These are phyloP conservation scores for Vulpes lagopus DNA, from an alignment of 2,113 vertebrate genomes.

Conservation along the genomic window DNA sequence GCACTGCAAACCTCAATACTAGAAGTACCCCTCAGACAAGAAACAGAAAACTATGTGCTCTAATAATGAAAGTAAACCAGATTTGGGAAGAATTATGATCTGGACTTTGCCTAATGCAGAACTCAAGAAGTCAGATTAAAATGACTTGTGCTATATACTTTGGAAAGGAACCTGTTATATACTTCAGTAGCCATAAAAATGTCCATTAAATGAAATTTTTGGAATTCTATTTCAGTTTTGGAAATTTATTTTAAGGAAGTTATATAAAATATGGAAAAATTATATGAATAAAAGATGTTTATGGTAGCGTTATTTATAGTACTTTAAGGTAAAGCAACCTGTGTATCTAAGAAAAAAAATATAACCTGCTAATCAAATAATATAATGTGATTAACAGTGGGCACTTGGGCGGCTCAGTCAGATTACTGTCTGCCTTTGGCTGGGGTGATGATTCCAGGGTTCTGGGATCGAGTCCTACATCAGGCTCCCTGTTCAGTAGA, in stretches of 20 bases:
- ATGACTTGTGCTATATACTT: background rate
- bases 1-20: background rate
- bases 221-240: constrained; percentile 39
- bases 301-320: background rate
- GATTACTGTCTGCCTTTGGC: background rate
- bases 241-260: constrained; percentile 29
- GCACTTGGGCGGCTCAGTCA: background rate
- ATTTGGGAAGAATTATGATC: background rate
- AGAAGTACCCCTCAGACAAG: background rate
- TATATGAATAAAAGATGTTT: background rate
- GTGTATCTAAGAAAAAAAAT: background rate
- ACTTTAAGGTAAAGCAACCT: constrained; percentile 24
- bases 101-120: background rate
- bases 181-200: constrained; percentile 13
- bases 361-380: background rate
- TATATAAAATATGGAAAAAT: background rate
- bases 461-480: background rate
- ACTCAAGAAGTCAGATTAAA: constrained; percentile 26
- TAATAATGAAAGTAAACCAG: background rate
- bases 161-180: constrained; percentile 15
- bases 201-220: background rate
- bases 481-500: background rate
- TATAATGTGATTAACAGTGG: constrained; percentile 49
- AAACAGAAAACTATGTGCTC: background rate
- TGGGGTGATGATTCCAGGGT: background rate